Percentiles rank a stretch among this genome's conserved stretches.
These are phyloP conservation scores for Lathronympha strigana DNA, from an alignment of 2,888 invertebrate genomes.

Conservation along the genomic window DNA sequence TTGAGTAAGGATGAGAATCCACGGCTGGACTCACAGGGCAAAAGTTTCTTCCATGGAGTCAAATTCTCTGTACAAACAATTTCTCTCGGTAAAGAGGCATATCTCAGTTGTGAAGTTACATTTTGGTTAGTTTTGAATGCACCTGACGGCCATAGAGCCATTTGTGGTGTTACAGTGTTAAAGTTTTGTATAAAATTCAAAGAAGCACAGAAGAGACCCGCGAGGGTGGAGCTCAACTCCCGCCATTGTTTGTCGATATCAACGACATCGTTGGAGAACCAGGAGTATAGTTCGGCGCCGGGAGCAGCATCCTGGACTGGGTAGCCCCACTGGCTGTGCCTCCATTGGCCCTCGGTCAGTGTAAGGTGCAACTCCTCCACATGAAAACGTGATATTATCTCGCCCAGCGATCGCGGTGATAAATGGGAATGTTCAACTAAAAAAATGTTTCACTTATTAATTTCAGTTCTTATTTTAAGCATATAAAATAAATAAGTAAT, in stretches of 20 bases:
- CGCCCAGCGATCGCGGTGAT: constrained; percentile 94
- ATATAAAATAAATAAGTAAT: background rate
- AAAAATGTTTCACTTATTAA: constrained; percentile 49
- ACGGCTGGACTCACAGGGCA: constrained; percentile 96
- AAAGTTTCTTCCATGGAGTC: constrained; percentile 98
- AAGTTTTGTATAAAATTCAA: constrained; percentile 95
- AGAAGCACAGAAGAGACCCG: constrained; percentile 98
- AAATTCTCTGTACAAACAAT: constrained; percentile 99
- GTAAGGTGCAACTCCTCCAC: constrained; percentile 96
- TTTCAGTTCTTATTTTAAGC: background rate
- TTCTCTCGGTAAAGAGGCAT: constrained; percentile 97
- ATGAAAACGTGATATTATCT: constrained; percentile 92
- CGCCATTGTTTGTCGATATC: constrained; percentile 94
- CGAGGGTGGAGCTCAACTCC: constrained; percentile 93
- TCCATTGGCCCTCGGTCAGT: constrained; percentile 97
- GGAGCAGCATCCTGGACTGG: constrained; percentile 95
- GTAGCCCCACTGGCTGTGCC: constrained; percentile 97
- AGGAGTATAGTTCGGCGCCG: constrained; percentile 97
- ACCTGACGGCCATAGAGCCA: constrained; percentile 91
- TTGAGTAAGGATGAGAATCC: constrained; percentile 95
- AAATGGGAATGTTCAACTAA: constrained; percentile 92
- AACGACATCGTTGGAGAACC: constrained; percentile 89
- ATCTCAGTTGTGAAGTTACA: constrained; percentile 86
- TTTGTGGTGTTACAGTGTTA: constrained; percentile 93
- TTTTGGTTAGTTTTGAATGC: constrained; percentile 77